phyloP scores from a whole-genome alignment of 2,113 vertebrate genomes.

The Oreochromis spilurus region DNA sequence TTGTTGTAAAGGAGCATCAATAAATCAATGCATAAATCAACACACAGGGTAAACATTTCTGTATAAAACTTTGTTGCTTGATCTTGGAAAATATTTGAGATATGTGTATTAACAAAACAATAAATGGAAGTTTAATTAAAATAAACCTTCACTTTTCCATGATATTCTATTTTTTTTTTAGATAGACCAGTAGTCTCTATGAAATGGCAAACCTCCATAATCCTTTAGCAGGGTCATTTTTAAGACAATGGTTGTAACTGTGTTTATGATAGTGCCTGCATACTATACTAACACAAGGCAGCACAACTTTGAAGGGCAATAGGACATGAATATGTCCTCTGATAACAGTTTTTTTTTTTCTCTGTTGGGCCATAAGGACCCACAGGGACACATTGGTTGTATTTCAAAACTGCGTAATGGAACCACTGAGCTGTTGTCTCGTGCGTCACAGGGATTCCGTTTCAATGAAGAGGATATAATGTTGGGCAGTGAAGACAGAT shows the following conservation, averaged over 20 bases:
- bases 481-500: not conserved
- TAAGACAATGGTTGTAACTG: conserved; percentile 6
- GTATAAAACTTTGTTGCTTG: not conserved
- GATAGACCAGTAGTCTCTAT: not conserved
- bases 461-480: not conserved
- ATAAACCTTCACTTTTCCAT: not conserved
- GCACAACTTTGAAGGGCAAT: conserved; percentile 21
- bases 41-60: not conserved
- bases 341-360: conserved; percentile 3
- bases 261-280: conserved; percentile 21
- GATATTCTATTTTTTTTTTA: not conserved
- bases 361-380: conserved; percentile 10
- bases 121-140: not conserved
- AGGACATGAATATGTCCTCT: conserved; percentile 32
- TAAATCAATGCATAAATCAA: not conserved
- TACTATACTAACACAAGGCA: not conserved
- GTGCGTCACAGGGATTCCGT: conserved; percentile 57
- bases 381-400: conserved; percentile 46
- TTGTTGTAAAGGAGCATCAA: not conserved
- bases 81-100: not conserved
- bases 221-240: conserved; percentile 46
- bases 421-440: conserved; percentile 45
- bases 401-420: conserved; percentile 71
- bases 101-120: not conserved
- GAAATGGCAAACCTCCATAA: not conserved